These are phyloP conservation scores for Hypothenemus hampei DNA, from an alignment of 1,140 invertebrate species.

Conservation along the genomic window DNA sequence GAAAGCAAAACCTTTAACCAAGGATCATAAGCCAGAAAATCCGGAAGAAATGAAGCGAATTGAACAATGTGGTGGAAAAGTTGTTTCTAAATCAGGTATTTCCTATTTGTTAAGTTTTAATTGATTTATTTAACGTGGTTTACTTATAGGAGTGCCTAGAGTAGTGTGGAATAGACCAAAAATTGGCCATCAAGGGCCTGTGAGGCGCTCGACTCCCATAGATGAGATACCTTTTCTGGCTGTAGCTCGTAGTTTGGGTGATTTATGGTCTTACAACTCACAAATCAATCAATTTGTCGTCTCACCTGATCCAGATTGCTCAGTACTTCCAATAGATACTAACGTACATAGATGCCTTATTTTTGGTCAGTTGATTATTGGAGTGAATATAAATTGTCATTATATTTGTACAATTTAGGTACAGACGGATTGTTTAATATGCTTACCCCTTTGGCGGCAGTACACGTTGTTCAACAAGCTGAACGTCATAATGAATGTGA, in stretches of 20 bases:
- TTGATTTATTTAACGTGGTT: neutral
- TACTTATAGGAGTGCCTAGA: conserved; percentile 66
- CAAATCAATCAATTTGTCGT: conserved; percentile 87
- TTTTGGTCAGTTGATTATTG: conserved; percentile 56
- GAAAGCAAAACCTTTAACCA: conserved; percentile 74
- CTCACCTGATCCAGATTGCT: conserved; percentile 94
- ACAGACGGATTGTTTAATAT: conserved; percentile 98
- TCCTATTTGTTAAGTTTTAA: neutral
- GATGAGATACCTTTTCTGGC: conserved; percentile 96
- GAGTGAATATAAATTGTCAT: neutral
- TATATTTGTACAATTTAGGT: conserved; percentile 65
- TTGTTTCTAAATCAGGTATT: conserved; percentile 73
- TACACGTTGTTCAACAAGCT: conserved; percentile 73
- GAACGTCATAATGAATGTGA: conserved; percentile 75
- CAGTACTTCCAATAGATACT: conserved; percentile 80
- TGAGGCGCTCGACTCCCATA: conserved; percentile 75
- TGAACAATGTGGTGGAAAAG: conserved; percentile 81
- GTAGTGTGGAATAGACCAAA: conserved; percentile 95
- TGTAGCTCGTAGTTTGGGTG: conserved; percentile 90
- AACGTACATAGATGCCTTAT: conserved; percentile 79
- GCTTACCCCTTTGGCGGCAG: conserved; percentile 76
- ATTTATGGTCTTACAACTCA: conserved; percentile 96
- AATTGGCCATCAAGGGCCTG: conserved; percentile 72
- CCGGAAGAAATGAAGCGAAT: conserved; percentile 82
- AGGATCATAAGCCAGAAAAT: conserved; percentile 94